Conservation (phyloP, 2,113 vertebrate genomes). For the Cebidichthys violaceus region DNA sequence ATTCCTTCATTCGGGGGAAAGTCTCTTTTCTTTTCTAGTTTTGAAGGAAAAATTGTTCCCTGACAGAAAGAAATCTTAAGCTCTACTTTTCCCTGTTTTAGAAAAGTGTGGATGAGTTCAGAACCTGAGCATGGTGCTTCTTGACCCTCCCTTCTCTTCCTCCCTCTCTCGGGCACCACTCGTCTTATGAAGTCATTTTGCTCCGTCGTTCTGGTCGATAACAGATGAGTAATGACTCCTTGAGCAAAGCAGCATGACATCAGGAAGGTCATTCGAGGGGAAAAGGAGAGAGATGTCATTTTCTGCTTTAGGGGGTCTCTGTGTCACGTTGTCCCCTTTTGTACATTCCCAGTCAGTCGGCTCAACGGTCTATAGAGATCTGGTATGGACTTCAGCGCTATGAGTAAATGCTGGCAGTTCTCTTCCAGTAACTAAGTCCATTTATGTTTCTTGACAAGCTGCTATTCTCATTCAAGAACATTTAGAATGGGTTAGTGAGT, state of each 20-base stretch:
- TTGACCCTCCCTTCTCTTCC: conserved; percentile 23
- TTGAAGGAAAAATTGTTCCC: not conserved
- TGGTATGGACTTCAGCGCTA: conserved; percentile 3
- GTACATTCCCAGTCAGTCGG: not conserved
- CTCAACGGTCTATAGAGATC: not conserved
- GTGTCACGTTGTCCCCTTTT: conserved; percentile 19
- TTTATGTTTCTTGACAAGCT: conserved; percentile 18
- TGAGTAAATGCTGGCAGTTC: conserved; percentile 3
- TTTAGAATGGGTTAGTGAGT: not conserved
- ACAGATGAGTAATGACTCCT: conserved; percentile 64
- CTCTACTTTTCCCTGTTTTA: conserved; percentile 22
- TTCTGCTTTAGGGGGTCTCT: conserved; percentile 35
- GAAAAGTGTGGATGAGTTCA: conserved; percentile 51
- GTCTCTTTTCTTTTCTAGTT: not conserved
- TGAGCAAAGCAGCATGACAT: conserved; percentile 53
- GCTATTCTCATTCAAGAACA: not conserved
- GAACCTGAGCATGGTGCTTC: conserved; percentile 32
- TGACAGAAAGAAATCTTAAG: conserved; percentile 20
- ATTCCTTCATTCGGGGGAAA: not conserved
- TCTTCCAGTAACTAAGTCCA: not conserved
- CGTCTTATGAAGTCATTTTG: conserved; percentile 66
- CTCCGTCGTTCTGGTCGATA: conserved; percentile 55
- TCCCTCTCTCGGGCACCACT: conserved; percentile 58
- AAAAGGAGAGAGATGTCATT: conserved; percentile 49
- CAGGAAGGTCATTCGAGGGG: conserved; percentile 48